Conservation (phyloP, 2,113 vertebrate species). For the Oncorhynchus masou region DNA sequence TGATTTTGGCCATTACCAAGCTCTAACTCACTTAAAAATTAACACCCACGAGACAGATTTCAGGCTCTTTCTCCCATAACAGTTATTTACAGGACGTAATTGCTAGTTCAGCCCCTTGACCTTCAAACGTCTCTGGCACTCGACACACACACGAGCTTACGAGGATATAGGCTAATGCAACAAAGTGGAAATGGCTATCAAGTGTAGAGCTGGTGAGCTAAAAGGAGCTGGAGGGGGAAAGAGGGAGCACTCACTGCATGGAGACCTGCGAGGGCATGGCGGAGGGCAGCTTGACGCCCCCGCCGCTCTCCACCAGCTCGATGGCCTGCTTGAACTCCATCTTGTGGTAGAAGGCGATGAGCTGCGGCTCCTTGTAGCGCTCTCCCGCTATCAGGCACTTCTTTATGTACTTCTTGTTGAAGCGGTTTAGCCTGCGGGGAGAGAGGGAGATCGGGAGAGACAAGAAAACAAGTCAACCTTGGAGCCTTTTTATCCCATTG, state of each 20-base stretch:
- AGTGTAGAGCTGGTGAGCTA: neutral
- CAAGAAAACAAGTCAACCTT: neutral
- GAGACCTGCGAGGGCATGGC: slow-evolving; percentile 90
- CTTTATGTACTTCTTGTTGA: slow-evolving; percentile 97
- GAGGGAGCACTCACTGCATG: slow-evolving; percentile 86
- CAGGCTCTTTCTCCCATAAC: neutral
- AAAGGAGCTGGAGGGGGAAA: too few relatives aligned
- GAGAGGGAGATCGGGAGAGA: fast-evolving
- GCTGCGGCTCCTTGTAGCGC: slow-evolving; percentile 93
- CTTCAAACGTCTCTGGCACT: too few relatives aligned
- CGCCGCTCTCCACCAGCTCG: slow-evolving; percentile 93
- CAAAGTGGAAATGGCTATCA: neutral
- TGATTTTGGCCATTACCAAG: too few relatives aligned
- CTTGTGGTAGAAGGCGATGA: slow-evolving; percentile 99
- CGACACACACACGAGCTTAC: too few relatives aligned
- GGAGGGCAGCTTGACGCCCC: slow-evolving; percentile 85
- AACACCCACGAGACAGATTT: too few relatives aligned
- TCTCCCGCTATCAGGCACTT: slow-evolving; percentile 94
- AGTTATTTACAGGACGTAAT: too few relatives aligned
- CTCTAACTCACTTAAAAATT: too few relatives aligned
- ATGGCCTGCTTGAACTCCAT: slow-evolving; percentile 99
- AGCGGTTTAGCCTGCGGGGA: slow-evolving; percentile 83
- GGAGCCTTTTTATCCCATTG: too few relatives aligned
- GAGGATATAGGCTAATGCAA: neutral
- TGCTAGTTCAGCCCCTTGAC: too few relatives aligned